Evolutionary conservation across 2,797 vertebrate genomes (phyloP), one percentile per base, ranked within the genome.

Genomic region (Acestrorhynchus altus): DNA sequence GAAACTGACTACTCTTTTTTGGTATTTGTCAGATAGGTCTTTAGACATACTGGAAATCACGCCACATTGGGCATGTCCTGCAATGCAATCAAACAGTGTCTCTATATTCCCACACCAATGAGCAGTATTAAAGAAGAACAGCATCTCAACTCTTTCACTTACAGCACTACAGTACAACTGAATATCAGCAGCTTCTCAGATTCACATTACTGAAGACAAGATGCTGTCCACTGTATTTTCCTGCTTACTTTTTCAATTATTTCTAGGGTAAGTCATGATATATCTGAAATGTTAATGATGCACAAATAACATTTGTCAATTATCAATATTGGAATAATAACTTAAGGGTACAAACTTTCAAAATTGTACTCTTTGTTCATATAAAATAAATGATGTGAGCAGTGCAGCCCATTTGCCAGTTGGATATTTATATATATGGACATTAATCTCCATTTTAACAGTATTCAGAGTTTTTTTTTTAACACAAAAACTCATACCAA

Each of bases 181-280:
- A 46, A 39, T 12, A n/a, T 8, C 28, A 47, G 42, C 8, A 8
- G 22, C 22, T 63, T 4, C n/a, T n/a, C n/a, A 26, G 18, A 9
- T 13, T 46, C 13, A 10, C 0, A 8, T 15, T 7, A 61, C 18
- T 26, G 40, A 67, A 28, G 15, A 47, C 3, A 67, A 47, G 15
- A 67, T 68, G 54, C 26, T 15, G 40, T 20, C 13, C 39, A n/a
- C 18, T 35, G 42, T n/a, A 12, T 8, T 60, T 26, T 69, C n/a
- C 1, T 35, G 54, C 6, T 4, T 51, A 8, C 4, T 69, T 59
- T 59, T 68, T 18, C 42, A 60, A 3, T 49, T 18, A 16, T 49
- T 46, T 51, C 22, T 68, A 28, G 40, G 65, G 74, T 76, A 76
- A 76, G 54, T 20, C 59, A 8, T 35, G 15, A 18, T 26, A 24